These are phyloP conservation scores for Hyles euphorbiae DNA, from an alignment of 1,140 invertebrate genomes.

Conservation along the genomic window DNA sequence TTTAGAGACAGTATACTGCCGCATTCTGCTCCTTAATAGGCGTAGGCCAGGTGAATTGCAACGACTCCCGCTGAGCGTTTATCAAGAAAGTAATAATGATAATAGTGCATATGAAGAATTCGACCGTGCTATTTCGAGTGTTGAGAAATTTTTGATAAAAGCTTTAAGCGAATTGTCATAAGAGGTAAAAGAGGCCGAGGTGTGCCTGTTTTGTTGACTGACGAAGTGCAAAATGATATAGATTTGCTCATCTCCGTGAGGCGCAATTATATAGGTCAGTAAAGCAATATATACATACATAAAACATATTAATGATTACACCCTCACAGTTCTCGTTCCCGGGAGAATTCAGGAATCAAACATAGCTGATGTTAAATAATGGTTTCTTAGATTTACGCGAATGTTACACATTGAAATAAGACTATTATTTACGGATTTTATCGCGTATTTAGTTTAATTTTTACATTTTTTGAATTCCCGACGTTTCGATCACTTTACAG, in stretches of 20 bases:
- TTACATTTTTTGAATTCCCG: too few relatives aligned
- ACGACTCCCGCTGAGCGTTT: not conserved
- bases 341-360: too few relatives aligned
- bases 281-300: too few relatives aligned
- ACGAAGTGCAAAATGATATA: constrained; percentile 17
- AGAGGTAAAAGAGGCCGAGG: constrained; percentile 17
- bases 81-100: constrained; percentile 6
- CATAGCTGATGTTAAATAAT: too few relatives aligned
- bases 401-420: too few relatives aligned
- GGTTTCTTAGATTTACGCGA: too few relatives aligned
- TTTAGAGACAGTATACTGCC: constrained; percentile 31
- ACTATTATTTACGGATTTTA: too few relatives aligned
- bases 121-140: constrained; percentile 4
- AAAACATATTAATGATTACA: constrained; percentile 17
- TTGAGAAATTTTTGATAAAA: constrained; percentile 14
- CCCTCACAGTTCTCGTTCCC: too few relatives aligned
- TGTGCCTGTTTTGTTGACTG: constrained; percentile 19
- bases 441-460: too few relatives aligned
- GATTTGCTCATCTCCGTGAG: constrained; percentile 21
- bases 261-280: too few relatives aligned
- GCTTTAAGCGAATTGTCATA: constrained; percentile 19
- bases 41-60: constrained; percentile 34
- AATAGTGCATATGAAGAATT: constrained; percentile 17
- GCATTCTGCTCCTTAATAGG: constrained; percentile 33
- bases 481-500: too few relatives aligned